Base-by-base conservation (phyloP, 2,888 invertebrate species). In the Diabrotica balteata region DNA sequence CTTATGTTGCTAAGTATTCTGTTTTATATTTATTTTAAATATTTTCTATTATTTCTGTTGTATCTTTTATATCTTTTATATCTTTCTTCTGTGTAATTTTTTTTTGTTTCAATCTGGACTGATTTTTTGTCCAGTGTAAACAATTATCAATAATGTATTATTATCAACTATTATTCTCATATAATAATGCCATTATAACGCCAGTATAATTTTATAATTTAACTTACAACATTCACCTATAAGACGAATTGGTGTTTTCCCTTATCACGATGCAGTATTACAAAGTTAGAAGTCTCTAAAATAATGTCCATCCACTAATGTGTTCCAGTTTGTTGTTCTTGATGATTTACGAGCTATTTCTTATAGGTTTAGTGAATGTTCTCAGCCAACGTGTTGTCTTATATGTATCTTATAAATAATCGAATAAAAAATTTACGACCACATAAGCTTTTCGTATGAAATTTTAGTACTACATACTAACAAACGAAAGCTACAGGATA, bases 271-370 rank as follows among this genome's bases (percentile, higher is more conserved):
- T 75, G 76, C 70, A 72, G 74, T 75, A 76, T 76, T 77, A 74
- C 78, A 76, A 76, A 76, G 74, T 78, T 78, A 72, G 75, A 62
- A 76, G 76, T 76, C 75, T 71, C 73, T 73, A 70, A 32, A 75
- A 75, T 76, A 74, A 76, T 75, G 76, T 72, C 71, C 72, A 70
- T 67, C 72, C 72, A 70, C 75, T 77, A 77, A 76, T 77, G 76
- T 73, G 77, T 68, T 74, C 68, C 67, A 71, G 71, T 71, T 73
- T 72, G 73, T 72, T 72, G 71, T 74, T 70, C 66, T 68, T 68
- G 22, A 45, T 74, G 72, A 74, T 72, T 71, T 67, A 72, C 64
- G 59, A 61, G 49, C 59, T 61, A 67, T 69, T 70, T 69, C 68
- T 71, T 70, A 69, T 68, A 67, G 66, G 69, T 71, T 73, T 50